Evolutionary conservation across 2,113 vertebrate species (phyloP).

Genomic region (western clawed frog (Xenopus tropicalis)): DNA sequence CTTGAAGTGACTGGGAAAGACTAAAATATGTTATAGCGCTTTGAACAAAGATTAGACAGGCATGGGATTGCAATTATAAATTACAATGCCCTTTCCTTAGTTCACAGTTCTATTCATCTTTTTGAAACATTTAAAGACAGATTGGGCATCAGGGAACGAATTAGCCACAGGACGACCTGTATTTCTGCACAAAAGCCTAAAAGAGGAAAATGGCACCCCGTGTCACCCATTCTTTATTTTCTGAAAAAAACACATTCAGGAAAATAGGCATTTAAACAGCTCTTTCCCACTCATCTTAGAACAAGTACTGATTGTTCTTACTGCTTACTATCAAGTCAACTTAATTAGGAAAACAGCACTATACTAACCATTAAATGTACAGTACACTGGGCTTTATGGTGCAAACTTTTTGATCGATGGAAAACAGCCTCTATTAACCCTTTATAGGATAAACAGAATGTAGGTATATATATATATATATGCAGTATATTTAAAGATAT

Average conservation of each 20-base stretch:
- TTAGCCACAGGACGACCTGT: conserved; percentile 68
- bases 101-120: conserved; percentile 63
- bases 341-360: conserved; percentile 7
- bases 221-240: conserved; percentile 55
- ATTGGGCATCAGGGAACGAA: conserved; percentile 53
- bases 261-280: conserved; percentile 63
- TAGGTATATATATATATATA: too few relatives aligned
- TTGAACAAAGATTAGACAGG: conserved; percentile 49
- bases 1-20: conserved; percentile 35
- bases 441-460: not conserved
- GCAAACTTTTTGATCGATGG: not conserved
- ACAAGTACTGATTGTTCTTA: conserved; percentile 58
- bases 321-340: conserved; percentile 25
- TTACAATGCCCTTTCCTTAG: conserved; percentile 53
- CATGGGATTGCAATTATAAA: conserved; percentile 55
- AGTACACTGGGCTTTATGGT: not conserved
- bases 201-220: conserved; percentile 56
- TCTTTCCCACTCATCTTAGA: conserved; percentile 60
- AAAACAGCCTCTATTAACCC: not conserved
- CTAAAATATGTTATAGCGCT: conserved; percentile 48
- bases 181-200: conserved; percentile 66
- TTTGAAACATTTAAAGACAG: conserved; percentile 56
- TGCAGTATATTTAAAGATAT: too few relatives aligned
- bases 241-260: conserved; percentile 51
- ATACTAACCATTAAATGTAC: not conserved